phyloP scores from a whole-genome alignment of 2,113 vertebrate species.

The Thunnus thynnus region DNA sequence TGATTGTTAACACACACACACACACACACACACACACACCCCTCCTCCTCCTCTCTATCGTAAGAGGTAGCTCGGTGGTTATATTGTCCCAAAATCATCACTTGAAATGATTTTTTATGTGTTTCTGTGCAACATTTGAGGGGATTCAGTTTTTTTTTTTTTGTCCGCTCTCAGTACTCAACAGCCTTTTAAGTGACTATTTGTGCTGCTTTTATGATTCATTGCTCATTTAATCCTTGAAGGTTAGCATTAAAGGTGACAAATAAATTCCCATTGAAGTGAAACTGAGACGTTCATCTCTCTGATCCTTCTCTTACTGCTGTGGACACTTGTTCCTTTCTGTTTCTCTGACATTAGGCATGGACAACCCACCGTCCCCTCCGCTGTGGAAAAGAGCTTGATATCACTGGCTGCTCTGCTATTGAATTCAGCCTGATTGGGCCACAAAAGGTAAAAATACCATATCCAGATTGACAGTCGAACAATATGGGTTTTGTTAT shows the following conservation, averaged over 20 bases:
- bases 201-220: slow-evolving; percentile 73
- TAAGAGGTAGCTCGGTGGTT: slow-evolving; percentile 15
- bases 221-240: slow-evolving; percentile 70
- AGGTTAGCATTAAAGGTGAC: slow-evolving; percentile 65
- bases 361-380: slow-evolving; percentile 66
- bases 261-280: slow-evolving; percentile 68
- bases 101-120: slow-evolving; percentile 16
- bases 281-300: slow-evolving; percentile 77
- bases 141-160: background rate
- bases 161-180: slow-evolving; percentile 16
- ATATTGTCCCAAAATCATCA: slow-evolving; percentile 8
- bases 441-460: slow-evolving; percentile 79
- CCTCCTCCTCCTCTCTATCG: background rate
- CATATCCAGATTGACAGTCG: slow-evolving; percentile 83
- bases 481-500: slow-evolving; percentile 85
- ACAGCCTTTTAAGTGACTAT: slow-evolving; percentile 64
- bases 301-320: slow-evolving; percentile 72
- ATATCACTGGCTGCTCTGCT: slow-evolving; percentile 61
- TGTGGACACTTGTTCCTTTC: slow-evolving; percentile 72
- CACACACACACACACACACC: background rate
- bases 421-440: slow-evolving; percentile 74
- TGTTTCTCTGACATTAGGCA: slow-evolving; percentile 70
- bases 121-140: slow-evolving; percentile 23
- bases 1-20: slow-evolving; percentile 33
- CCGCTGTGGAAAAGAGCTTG: slow-evolving; percentile 61